Base-by-base conservation (phyloP, 2,113 vertebrate genomes). In the Motacilla alba region DNA sequence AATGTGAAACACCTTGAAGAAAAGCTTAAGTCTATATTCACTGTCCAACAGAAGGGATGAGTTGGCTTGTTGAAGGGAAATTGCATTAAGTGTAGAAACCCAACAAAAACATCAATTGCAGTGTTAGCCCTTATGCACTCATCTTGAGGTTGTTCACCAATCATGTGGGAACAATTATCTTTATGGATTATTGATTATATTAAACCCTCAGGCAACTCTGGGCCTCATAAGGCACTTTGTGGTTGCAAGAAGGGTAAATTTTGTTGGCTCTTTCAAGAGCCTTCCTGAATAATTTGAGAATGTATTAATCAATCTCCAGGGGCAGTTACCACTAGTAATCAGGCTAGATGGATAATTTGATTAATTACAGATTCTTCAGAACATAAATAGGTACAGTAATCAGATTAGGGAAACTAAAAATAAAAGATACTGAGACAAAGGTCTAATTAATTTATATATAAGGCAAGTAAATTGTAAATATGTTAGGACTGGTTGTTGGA, bases 91-190 rank as follows among this genome's bases (percentile, higher is more conserved):
- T 37, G 59, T 47, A 88, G 86, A 94, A 96, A 93, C 41, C 76
- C 83, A 93, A 81, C 72, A 82, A 89, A 95, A 94, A 13, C 89
- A 66, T 56, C 60, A 83, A 93, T 96, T 93, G 88, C 47, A 84
- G 37, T 50, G 62, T 79, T 73, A 96, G 81, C 22, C 70, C 70
- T 78, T 89, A 74, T 93, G 77, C 90, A 92, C 88, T 97, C 69
- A 92, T 58, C 62, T 93, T 84, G 85, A 96, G 43, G 68, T 86
- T 93, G 89, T 83, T 93, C 82, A 94, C 63, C 64, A 90, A 73
- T 95, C 93, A 93, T 76, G 60, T 88, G 95, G 90, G 87, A 97
- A 97, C 95, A 96, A 97, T 97, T 97, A 96, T 81, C 77, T 89
- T 95, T 96, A 92, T 89, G 94, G 89, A 77, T 96, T 93, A 97